A percentile compares a stretch with the other conserved stretches of the same genome.
phyloP scores from a whole-genome alignment of 2,888 invertebrate genomes.

The Eupithecia subfuscata region DNA sequence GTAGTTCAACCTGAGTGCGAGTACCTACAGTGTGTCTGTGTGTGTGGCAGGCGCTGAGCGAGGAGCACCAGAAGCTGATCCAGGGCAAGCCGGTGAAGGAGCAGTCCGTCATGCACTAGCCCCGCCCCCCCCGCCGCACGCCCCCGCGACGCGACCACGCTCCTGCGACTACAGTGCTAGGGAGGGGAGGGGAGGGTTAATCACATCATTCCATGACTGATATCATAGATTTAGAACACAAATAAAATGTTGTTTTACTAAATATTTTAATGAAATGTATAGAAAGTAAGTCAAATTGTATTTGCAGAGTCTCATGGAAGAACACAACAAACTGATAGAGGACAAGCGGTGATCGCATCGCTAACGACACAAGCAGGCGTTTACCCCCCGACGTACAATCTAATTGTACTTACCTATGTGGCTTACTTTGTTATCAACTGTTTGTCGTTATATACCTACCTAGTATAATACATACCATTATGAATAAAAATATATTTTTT shows the following conservation, averaged over 20 bases:
- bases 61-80: constrained; percentile 92
- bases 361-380: constrained; percentile 22
- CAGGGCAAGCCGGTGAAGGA: constrained; percentile 69
- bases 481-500: constrained; percentile 30
- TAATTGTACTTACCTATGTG: constrained; percentile 34
- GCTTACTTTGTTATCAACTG: constrained; percentile 34
- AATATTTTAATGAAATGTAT: neutral
- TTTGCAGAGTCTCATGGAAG: constrained; percentile 84
- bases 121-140: constrained; percentile 4
- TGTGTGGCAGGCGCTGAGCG: constrained; percentile 89
- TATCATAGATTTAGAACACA: neutral
- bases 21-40: constrained; percentile 48
- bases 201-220: neutral
- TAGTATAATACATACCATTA: neutral
- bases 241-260: neutral
- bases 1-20: constrained; percentile 46
- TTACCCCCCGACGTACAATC: constrained; percentile 20
- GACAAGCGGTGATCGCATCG: constrained; percentile 57
- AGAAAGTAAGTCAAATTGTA: constrained; percentile 28
- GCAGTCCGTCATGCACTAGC: constrained; percentile 73
- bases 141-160: neutral
- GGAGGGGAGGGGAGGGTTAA: neutral
- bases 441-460: constrained; percentile 24
- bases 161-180: neutral
- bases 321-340: constrained; percentile 82